These are phyloP conservation scores for Passer montanus DNA, from an alignment of 2,113 vertebrate species.

Conservation along the genomic window DNA sequence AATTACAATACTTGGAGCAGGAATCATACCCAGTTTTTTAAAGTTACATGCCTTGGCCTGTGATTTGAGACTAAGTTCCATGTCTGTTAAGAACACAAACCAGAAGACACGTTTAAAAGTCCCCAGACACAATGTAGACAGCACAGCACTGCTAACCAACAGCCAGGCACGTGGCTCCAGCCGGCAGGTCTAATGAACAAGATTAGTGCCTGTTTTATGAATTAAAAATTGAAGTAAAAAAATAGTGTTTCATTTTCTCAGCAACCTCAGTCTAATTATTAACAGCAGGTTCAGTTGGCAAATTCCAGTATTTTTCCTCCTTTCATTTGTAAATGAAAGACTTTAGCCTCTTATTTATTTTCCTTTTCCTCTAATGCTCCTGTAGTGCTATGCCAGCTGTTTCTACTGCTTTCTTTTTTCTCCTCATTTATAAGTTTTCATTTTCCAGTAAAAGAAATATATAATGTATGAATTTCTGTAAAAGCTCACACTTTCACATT, in stretches of 20 bases:
- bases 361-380: not conserved
- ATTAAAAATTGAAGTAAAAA: constrained; percentile 58
- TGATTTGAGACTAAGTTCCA: not conserved
- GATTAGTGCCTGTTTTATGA: constrained; percentile 39
- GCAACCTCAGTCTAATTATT: constrained; percentile 53
- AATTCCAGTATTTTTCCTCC: not conserved
- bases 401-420: constrained; percentile 5
- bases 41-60: not conserved
- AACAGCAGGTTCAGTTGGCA: constrained; percentile 55
- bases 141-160: not conserved
- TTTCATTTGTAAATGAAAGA: constrained; percentile 34
- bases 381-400: constrained; percentile 13
- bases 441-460: constrained; percentile 64
- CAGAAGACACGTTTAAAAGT: constrained; percentile 30
- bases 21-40: not conserved
- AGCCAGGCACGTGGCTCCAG: constrained; percentile 24
- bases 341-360: constrained; percentile 49
- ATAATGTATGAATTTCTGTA: constrained; percentile 40
- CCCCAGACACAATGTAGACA: not conserved
- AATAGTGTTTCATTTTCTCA: constrained; percentile 69
- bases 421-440: constrained; percentile 24
- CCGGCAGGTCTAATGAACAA: not conserved
- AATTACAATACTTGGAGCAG: not conserved
- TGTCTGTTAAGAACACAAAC: constrained; percentile 1
- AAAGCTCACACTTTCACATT: not conserved